Conservation (phyloP, 2,888 invertebrate genomes). For the Gryllus longicercus region DNA sequence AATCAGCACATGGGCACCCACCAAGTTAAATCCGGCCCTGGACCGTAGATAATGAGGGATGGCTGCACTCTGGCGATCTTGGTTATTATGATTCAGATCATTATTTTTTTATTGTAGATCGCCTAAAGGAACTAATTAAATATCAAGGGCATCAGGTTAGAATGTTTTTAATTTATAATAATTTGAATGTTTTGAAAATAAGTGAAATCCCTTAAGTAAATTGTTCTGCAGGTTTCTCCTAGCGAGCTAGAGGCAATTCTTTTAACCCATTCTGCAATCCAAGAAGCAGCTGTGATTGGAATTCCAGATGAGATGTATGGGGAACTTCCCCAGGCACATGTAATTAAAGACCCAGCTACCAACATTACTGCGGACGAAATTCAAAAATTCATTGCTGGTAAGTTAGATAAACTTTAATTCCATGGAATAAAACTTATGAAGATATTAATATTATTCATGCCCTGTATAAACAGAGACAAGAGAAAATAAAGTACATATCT, state of each 20-base stretch:
- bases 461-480: too few relatives aligned
- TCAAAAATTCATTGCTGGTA: constrained; percentile 48
- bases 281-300: constrained; percentile 80
- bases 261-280: constrained; percentile 64
- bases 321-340: constrained; percentile 72
- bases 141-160: constrained; percentile 72
- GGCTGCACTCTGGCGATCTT: constrained; percentile 75
- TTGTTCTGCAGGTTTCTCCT: constrained; percentile 64
- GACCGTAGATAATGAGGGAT: constrained; percentile 73
- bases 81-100: constrained; percentile 76
- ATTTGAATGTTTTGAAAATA: not conserved
- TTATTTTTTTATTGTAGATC: constrained; percentile 76
- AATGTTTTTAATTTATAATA: not conserved
- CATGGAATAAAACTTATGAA: not conserved
- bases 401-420: constrained; percentile 36
- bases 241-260: constrained; percentile 82
- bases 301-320: constrained; percentile 67
- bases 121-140: constrained; percentile 86
- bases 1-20: too few relatives aligned
- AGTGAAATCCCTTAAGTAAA: constrained; percentile 40
- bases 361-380: constrained; percentile 56
- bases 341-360: constrained; percentile 59
- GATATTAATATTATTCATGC: too few relatives aligned
- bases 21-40: too few relatives aligned
- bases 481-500: too few relatives aligned